A percentile compares a stretch with the other conserved stretches of the same genome.
phyloP scores from a whole-genome alignment of 2,888 invertebrate species.

The Hyles lineata region DNA sequence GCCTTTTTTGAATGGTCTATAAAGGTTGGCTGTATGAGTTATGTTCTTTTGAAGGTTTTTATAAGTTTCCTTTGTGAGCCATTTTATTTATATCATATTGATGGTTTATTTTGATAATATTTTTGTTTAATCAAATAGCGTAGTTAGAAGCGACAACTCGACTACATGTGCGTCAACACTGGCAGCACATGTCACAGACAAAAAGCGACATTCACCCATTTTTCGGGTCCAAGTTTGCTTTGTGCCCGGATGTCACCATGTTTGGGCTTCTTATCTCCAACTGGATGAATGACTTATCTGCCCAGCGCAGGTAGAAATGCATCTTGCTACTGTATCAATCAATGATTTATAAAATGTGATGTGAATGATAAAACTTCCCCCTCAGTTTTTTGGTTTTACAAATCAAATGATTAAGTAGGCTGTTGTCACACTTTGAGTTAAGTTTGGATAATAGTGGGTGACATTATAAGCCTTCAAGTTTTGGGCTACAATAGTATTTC shows the following conservation, averaged over 20 bases:
- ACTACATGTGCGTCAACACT: conserved; percentile 40
- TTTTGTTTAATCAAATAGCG: too few species aligned
- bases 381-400: neutral
- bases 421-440: too few species aligned
- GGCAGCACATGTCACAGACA: conserved; percentile 61
- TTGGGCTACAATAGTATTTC: neutral
- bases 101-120: neutral
- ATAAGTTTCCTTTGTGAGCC: neutral
- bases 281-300: conserved; percentile 75
- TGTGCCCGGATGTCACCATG: conserved; percentile 74
- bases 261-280: conserved; percentile 70
- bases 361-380: too few species aligned
- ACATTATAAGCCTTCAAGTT: too few species aligned
- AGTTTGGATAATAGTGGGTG: too few species aligned
- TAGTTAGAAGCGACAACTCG: neutral
- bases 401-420: too few species aligned
- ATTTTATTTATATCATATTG: neutral
- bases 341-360: neutral
- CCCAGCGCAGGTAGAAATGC: conserved; percentile 58
- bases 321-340: conserved; percentile 1
- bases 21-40: conserved; percentile 1
- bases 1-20: neutral
- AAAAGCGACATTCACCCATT: conserved; percentile 58
- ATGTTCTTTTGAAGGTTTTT: conserved; percentile 11
- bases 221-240: conserved; percentile 56